Evolutionary conservation across 2,113 vertebrate species (phyloP), one percentile per base, ranked within the genome.

Genomic region (Crotalus viridis): DNA sequence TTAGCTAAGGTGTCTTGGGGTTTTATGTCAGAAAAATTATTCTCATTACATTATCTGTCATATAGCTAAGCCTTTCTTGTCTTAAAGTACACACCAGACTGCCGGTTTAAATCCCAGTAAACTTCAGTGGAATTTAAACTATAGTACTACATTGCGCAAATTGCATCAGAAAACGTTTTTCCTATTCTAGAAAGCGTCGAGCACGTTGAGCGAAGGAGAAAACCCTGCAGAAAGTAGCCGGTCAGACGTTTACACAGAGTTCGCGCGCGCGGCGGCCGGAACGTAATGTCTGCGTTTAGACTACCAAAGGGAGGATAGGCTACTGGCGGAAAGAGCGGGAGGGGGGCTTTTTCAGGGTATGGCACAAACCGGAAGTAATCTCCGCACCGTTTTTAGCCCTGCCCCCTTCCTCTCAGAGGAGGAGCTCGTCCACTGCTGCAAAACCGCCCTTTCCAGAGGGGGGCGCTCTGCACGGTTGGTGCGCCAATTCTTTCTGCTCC

Each of bases 281-380:
- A 15, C 13, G 9, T 15, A 39, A 10, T 33, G 1, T 0, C 17
- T 0, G n/a, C 15, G 13, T 17, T 24, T 17, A 1, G 1, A 48
- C 46, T 48, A 39, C 92, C 87, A 91, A 59, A 13, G 93, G 24
- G 92, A 22, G 81, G 90, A 46, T 15, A 10, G 56, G 2, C 22
- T 8, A 8, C 2, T 8, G 48, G n/a, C 46, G 48, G 59, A 46
- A 90, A 64, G 43, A 85, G 74, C 88, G 43, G 15, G 81, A 0
- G 13, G 5, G 10, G 55, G 91, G 89, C 51, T 10, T 61, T 86
- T 91, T 93, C 92, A 85, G 91, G 93, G 94, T 91, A 91, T 86
- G 89, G 92, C 88, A 87, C 94, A 87, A 93, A 94, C 94, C 93
- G 39, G 91, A 52, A 94, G 94, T 48, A 90, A 90, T 85, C 93